Evolutionary conservation across 2,888 invertebrate genomes (phyloP), one percentile per base, ranked within the genome.

Genomic region (Autographa gamma): DNA sequence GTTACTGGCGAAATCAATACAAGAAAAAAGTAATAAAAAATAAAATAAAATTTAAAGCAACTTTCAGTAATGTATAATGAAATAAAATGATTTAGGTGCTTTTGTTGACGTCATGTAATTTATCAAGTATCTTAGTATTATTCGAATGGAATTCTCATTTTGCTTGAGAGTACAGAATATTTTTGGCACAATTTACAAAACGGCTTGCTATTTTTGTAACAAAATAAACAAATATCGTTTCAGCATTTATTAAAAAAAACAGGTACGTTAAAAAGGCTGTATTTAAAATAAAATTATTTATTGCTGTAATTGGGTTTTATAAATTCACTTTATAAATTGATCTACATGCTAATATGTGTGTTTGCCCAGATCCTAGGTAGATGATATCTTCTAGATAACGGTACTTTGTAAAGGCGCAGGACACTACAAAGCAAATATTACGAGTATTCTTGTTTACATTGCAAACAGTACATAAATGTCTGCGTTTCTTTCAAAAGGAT

Each of bases 361-460:
- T 56, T 56, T 56, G 54, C 13, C 25, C 13, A 25, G 18, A 32
- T 58, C 32, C 71, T 62, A 64, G 14, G 61, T 48, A 14, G 48
- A 43, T 43, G 43, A 16, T 48, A 48, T 60, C 60, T 25, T 38
- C 32, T 43, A 43, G 62, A 62, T 62, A 62, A 48, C 14, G 3
- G 3, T 41, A 19, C 43, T 48, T 48, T 31, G 60, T 77, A 66
- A 75, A 75, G 74, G 77, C 19, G 41, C 61, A 38, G n/a, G 16
- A 16, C n/a, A n/a, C 43, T 41, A 60, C 52, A 63, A 63, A 43
- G 60, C 56, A 48, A 69, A 69, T 32, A 73, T 25, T 78, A 73
- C 38, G 62, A 64, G 32, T 7, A 56, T 38, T 32, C 43, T 48
- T 76, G 68, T 67, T 58, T 63, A 66, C 25, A 16, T n/a, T 14